These are phyloP conservation scores for Euwallacea fornicatus DNA, from an alignment of 1,140 invertebrate genomes.

Conservation along the genomic window DNA sequence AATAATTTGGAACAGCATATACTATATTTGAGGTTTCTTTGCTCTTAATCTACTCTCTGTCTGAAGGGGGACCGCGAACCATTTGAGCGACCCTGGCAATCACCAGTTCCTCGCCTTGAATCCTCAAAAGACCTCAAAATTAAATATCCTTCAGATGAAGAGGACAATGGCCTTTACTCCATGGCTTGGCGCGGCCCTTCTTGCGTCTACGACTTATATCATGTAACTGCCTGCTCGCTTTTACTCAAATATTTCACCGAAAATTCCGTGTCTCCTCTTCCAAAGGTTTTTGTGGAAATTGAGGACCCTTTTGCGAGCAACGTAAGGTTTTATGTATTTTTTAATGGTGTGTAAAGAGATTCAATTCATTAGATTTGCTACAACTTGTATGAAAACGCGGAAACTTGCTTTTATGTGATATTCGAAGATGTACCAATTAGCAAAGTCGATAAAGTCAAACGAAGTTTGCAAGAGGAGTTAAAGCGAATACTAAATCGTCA, in stretches of 20 bases:
- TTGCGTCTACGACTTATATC: slow-evolving; percentile 60
- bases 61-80: slow-evolving; percentile 58
- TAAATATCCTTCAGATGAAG: slow-evolving; percentile 82
- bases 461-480: slow-evolving; percentile 63
- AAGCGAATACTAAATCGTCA: slow-evolving; percentile 57
- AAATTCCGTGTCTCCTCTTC: slow-evolving; percentile 80
- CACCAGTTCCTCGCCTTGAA: slow-evolving; percentile 64
- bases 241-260: slow-evolving; percentile 83
- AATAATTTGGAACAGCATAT: no score
- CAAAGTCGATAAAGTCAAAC: slow-evolving; percentile 66
- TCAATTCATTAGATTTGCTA: slow-evolving; percentile 63
- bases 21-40: no score
- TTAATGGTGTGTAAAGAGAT: background rate
- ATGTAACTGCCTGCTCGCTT: slow-evolving; percentile 66
- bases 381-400: slow-evolving; percentile 71
- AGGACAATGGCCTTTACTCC: slow-evolving; percentile 79
- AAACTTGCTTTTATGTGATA: slow-evolving; percentile 67
- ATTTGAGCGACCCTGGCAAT: slow-evolving; percentile 77
- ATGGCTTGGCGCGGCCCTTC: slow-evolving; percentile 84
- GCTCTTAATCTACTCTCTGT: no score
- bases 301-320: slow-evolving; percentile 79
- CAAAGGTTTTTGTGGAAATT: slow-evolving; percentile 82
- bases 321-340: slow-evolving; percentile 56
- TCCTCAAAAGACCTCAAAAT: slow-evolving; percentile 58
- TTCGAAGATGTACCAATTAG: slow-evolving; percentile 77